Evolutionary conservation across 2,797 vertebrate species (phyloP).

Genomic region (Calcarius lapponicus): DNA sequence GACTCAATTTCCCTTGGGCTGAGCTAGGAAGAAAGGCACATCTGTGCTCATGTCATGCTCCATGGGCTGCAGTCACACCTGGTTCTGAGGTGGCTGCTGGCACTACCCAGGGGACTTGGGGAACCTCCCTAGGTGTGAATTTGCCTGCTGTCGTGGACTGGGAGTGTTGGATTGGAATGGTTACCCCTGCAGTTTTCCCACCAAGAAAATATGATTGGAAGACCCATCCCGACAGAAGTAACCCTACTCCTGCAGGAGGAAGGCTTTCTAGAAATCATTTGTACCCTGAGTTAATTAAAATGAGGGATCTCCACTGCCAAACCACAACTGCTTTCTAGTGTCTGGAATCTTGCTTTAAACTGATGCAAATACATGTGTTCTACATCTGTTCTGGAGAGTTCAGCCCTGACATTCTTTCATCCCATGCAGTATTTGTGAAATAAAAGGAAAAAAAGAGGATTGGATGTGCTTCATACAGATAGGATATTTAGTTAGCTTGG

Average conservation of each 20-base stretch:
- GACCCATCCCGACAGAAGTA: not conserved
- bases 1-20: not conserved
- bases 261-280: conserved; percentile 52
- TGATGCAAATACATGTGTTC: conserved; percentile 70
- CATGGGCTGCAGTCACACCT: not conserved
- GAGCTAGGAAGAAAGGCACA: not conserved
- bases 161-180: not conserved
- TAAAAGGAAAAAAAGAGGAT: conserved; percentile 56
- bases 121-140: accelerated
- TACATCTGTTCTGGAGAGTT: conserved; percentile 68
- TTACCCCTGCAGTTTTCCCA: not conserved
- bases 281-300: conserved; percentile 53
- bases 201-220: not conserved
- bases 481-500: conserved; percentile 63
- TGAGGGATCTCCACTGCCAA: conserved; percentile 52
- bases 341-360: conserved; percentile 67
- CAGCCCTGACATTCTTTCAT: conserved; percentile 70
- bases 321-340: conserved; percentile 64
- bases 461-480: conserved; percentile 67
- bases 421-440: conserved; percentile 71
- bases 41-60: not conserved
- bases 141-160: accelerated
- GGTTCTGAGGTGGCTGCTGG: not conserved
- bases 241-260: not conserved
- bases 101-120: not conserved